Evolutionary conservation across 2,797 vertebrate genomes (phyloP), one percentile per base, ranked within the genome.

Genomic region (Peromyscus nudipes): DNA sequence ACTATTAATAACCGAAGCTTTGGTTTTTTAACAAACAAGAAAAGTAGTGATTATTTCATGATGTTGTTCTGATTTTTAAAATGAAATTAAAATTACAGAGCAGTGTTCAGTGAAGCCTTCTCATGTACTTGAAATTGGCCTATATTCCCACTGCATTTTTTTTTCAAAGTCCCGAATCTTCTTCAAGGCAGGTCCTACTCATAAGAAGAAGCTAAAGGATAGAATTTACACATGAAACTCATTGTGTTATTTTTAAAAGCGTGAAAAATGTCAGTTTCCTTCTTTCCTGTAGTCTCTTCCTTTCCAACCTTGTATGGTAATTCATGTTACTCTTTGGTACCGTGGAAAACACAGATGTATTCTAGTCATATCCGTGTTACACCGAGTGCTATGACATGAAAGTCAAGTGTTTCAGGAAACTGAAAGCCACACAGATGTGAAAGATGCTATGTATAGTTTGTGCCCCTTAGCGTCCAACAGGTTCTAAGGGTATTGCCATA

Each of bases 261-360:
- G 64, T 60, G 64, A 29, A 79, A 94, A 82, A 21, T 43, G 27
- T 55, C 67, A 75, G 16, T 46, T 94, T 85, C 77, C 57, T 60
- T 71, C 27, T 95, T 96, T 75, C 13, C 52, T 89, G 2, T 75
- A 46, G n/a, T 87, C 37, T 90, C 19, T 94, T 89, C 31, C 40
- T 89, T 82, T 67, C 40, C 43, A 52, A 21, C 40, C 55, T 67
- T 37, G 23, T 62, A 43, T 46, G 37, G 4, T 17, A 87, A 31
- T 92, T 81, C 73, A 43, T 73, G 13, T 76, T 80, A 34, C 23
- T 83, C 9, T n/a, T 94, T 81, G 64, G 4, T 73, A 55, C 27
- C 29, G 52, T 12, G 46, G 40, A 91, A 82, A 93, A 93, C 91
- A 57, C 25, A 64, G 88, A 76, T 69, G 3, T 34, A 31, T 60